Base-by-base conservation (phyloP, 2,113 vertebrate species). In the Pagrus major region DNA sequence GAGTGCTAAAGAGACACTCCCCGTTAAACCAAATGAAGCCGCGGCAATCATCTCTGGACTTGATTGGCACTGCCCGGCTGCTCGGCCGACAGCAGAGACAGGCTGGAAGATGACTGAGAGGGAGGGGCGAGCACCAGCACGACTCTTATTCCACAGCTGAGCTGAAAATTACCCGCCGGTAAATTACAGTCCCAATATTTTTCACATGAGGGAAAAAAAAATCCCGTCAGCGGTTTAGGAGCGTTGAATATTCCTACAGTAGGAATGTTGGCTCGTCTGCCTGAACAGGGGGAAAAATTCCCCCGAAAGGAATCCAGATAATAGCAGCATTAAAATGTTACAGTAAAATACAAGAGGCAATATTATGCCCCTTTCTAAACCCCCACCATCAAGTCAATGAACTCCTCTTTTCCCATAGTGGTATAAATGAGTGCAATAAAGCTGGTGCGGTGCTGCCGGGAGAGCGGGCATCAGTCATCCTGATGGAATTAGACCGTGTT, bases 391-490 rank as follows among this genome's bases (percentile, higher is more conserved):
- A 59, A 58, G 42, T 47, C 79, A 86, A 80, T 42, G 63, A 83
- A 87, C 88, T 80, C 76, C 79, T 83, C 68, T 55, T 49, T 51
- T 86, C 73, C 83, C 73, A 41, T 21, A 60, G 78, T 61, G 85
- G 88, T 84, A 82, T 89, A 89, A 91, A 92, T 88, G 90, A 89
- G 72, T 3, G 75, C 88, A 88, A 93, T 93, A 90, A 93, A 85
- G 75, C 71, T 0, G 37, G 79, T 1, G 71, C 31, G 6, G 18
- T 31, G 76, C 56, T 63, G 86, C 73, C 0, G 65, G 73, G 75
- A 72, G 87, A 86, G 80, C 46, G 11, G 41, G 46, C 83, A 93
- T 92, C 92, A 82, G 76, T 90, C 91, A 90, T 83, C 47, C 68
- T 92, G 92, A 93, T 92, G 67, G 92, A 92, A 91, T 90, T 85